phyloP scores from a whole-genome alignment of 2,888 invertebrate genomes.

The Chrysolina americana region DNA sequence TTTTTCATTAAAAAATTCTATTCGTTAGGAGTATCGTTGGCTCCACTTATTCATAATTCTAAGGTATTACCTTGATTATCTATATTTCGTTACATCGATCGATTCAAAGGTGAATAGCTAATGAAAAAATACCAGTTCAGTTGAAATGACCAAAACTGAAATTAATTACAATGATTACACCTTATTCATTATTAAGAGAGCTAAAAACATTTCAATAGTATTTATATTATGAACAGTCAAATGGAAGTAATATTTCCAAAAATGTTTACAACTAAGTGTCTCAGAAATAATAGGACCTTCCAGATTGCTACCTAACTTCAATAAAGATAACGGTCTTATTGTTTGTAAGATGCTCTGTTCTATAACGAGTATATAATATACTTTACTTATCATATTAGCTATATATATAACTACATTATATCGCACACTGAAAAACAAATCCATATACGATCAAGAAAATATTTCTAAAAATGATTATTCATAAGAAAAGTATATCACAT shows the following conservation, averaged over 20 bases:
- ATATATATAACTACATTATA: slow-evolving; percentile 18
- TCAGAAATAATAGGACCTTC: slow-evolving; percentile 20
- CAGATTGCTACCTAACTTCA: slow-evolving; percentile 5
- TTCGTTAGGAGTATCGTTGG: slow-evolving; percentile 56
- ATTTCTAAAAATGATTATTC: slow-evolving; percentile 24
- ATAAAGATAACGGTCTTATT: slow-evolving; percentile 9
- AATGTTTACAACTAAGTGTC: slow-evolving; percentile 42
- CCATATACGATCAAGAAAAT: slow-evolving; percentile 2
- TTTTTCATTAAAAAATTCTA: slow-evolving; percentile 50
- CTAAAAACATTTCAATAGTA: slow-evolving; percentile 64
- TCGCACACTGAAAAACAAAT: slow-evolving; percentile 28
- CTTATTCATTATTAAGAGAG: slow-evolving; percentile 62
- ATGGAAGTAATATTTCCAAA: slow-evolving; percentile 60
- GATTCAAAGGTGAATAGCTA: slow-evolving; percentile 23
- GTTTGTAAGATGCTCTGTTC: slow-evolving; percentile 30
- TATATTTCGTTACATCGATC: slow-evolving; percentile 45
- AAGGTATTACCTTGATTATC: slow-evolving; percentile 46
- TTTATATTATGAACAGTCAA: slow-evolving; percentile 63
- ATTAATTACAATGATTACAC: slow-evolving; percentile 61
- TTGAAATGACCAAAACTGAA: slow-evolving; percentile 58
- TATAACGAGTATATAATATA: slow-evolving; percentile 29
- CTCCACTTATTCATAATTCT: slow-evolving; percentile 27
- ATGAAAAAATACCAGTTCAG: slow-evolving; percentile 56
- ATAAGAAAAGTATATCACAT: slow-evolving; percentile 40
- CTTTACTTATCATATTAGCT: slow-evolving; percentile 26